These are phyloP conservation scores for Abrostola triplasia DNA, from an alignment of 2,888 invertebrate species.

Conservation along the genomic window DNA sequence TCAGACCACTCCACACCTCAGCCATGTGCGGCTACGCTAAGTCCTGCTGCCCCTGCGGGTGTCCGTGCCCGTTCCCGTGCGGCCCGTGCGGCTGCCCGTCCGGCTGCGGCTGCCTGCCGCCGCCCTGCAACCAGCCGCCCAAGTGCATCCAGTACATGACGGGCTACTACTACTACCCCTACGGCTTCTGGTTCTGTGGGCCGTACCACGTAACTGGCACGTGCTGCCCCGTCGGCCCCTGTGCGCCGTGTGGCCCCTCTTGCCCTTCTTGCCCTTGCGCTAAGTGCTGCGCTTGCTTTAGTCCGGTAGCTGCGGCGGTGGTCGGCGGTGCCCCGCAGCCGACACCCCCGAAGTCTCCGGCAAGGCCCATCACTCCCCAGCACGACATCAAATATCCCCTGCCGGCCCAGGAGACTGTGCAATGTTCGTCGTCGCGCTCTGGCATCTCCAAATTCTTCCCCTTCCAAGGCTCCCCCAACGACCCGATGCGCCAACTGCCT, in stretches of 20 bases:
- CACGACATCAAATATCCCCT: conserved; percentile 33
- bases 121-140: conserved; percentile 74
- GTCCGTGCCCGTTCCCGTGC: conserved; percentile 11
- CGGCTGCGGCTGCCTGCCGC: conserved; percentile 63
- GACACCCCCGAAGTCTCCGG: background rate
- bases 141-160: conserved; percentile 78
- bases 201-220: conserved; percentile 76
- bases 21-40: conserved; percentile 1
- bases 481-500: conserved; percentile 14
- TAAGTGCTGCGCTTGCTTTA: conserved; percentile 34
- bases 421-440: conserved; percentile 14
- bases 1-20: conserved; percentile 10
- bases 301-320: conserved; percentile 14
- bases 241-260: conserved; percentile 47
- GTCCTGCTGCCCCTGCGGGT: background rate
- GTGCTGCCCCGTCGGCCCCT: conserved; percentile 62
- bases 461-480: conserved; percentile 48
- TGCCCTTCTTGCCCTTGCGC: conserved; percentile 17
- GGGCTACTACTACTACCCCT: conserved; percentile 81
- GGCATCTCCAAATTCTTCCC: conserved; percentile 66
- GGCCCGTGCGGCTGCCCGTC: conserved; percentile 4
- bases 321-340: conserved; percentile 11
- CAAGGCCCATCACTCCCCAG: background rate
- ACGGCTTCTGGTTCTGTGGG: conserved; percentile 81
- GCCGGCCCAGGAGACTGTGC: conserved; percentile 4